Base-by-base conservation (phyloP, 2,888 invertebrate genomes). In the Stenodera caucasica region DNA sequence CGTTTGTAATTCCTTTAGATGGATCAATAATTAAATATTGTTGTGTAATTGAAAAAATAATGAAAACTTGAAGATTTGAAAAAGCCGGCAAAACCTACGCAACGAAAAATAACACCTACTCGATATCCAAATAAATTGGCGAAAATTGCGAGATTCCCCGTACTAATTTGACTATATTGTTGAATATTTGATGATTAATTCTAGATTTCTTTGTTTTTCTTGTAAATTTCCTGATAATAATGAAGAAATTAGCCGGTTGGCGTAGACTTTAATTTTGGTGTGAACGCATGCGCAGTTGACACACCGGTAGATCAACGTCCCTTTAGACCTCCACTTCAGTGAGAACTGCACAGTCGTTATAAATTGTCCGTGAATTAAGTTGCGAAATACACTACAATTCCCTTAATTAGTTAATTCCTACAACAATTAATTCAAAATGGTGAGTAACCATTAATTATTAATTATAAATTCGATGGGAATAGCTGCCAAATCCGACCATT, bases 221-320 rank as follows among this genome's bases (percentile, higher is more conserved):
- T 8, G 14, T 7, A 40, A 40, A 40, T 58, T 53, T 49, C 45
- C 50, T 9, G 23, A 35, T 53, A 56, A 56, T 59, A 53, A 35
- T 53, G 37, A 33, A 21, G 50, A 57, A 57, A 50, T 63, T 50
- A 23, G 51, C 29, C 40, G 54, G 57, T 15, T 60, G 61, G 67
- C 55, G 65, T 66, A 67, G 67, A 60, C 51, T 60, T 65, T 33
- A 67, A 53, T 32, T 55, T 45, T 18, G 15, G 9, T 18, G 18
- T 49, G 30, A 29, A 70, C 80, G 79, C 80, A 73, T 64, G 78
- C 78, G 78, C 69, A 69, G 12, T 58, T 6, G 15, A 51, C 66
- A 55, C 72, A 70, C 78, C 78, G 78, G 78, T 70, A 77, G 79
- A 80, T 79, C 80, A 80, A 80, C 80, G 81, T 80, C 80, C 80